Evolutionary conservation across 2,888 invertebrate species (phyloP), one percentile per base, ranked within the genome.

Genomic region (Lasioglossum villosulum): DNA sequence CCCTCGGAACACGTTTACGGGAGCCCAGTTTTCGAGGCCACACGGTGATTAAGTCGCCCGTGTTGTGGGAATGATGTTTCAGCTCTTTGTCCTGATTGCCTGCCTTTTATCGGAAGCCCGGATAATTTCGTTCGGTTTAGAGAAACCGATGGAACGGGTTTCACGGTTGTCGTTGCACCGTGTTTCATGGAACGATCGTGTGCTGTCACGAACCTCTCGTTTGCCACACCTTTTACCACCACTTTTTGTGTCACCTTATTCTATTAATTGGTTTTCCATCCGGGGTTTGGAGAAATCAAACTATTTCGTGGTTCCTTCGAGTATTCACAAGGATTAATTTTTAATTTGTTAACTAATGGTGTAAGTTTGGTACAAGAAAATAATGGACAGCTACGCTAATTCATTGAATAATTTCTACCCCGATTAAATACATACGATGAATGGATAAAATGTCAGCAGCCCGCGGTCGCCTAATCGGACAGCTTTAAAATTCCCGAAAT

Each of bases 1-100:
- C 42, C 70, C 27, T 27, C 42, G 42, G 27, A 42, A 71, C 71
- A 71, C 71, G 71, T 27, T 27, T 12, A 42, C 42, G 71, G 27
- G 42, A 71, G 68, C n/a, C 3, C n/a, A 23, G 34, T 68, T 68
- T 37, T 34, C 68, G 68, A 37, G n/a, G 68, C 34, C 68, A 12
- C 68, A 23, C 68, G 68, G 68, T 68, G 68, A 68, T 68, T 68
- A 68, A 66, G 66, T 66, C 68, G 39, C n/a, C 68, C 34, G 68
- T 37, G 66, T 66, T 66, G 66, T 34, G 66, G 66, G 19, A 63
- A 63, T 16, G 63, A 34, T 66, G 66, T 66, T 66, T 66, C 34
- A 30, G 19, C 34, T 34, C 66, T 66, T 72, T 74, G 56, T 68
- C 39, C 59, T 10, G 66, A 66, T 66, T 66, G 66, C n/a, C 48